Evolutionary conservation across 2,888 invertebrate genomes (phyloP).

Genomic region (Xylophagus ater): DNA sequence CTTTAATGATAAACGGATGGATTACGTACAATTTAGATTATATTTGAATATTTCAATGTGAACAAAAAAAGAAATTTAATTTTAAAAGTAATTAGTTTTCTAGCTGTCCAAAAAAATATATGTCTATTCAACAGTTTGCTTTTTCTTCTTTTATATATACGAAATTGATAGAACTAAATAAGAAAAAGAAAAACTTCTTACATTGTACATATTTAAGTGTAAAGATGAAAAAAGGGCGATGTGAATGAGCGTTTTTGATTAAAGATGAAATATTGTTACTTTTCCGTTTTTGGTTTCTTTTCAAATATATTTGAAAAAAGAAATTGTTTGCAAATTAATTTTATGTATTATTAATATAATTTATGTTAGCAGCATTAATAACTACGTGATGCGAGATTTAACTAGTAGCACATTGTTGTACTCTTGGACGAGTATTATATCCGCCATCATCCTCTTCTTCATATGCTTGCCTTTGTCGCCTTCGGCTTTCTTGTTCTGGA

Average conservation of each 20-base stretch:
- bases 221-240: no score
- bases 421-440: conserved; percentile 48
- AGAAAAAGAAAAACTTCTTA: no score
- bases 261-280: not conserved
- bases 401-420: conserved; percentile 69
- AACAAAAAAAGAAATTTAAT: not conserved
- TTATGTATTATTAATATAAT: conserved; percentile 10
- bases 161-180: not conserved
- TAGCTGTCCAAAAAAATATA: no score
- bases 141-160: no score
- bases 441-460: conserved; percentile 71
- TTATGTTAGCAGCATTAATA: conserved; percentile 6
- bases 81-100: no score
- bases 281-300: no score
- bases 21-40: not conserved
- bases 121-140: no score
- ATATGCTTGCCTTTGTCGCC: conserved; percentile 57
- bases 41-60: not conserved
- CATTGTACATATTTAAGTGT: no score
- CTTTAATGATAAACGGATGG: not conserved
- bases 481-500: conserved; percentile 58
- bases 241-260: no score
- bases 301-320: no score
- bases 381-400: no score
- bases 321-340: no score